These are phyloP conservation scores for Calidris pygmaea DNA, from an alignment of 2,113 vertebrate species.

Conservation along the genomic window DNA sequence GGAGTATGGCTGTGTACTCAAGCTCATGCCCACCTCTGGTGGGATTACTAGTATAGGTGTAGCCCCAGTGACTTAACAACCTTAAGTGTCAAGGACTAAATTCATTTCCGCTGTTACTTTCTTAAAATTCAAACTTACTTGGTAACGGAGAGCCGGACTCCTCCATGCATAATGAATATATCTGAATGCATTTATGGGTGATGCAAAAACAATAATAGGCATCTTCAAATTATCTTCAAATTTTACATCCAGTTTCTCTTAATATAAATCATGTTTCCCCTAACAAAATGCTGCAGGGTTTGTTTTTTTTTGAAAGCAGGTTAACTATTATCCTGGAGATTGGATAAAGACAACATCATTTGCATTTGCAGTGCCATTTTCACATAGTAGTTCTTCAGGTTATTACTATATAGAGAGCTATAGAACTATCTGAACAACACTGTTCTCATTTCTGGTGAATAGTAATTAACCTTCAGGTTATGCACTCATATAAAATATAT, in stretches of 20 bases:
- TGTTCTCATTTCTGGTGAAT: background rate
- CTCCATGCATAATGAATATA: background rate
- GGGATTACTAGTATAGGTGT: background rate
- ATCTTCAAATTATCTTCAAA: background rate
- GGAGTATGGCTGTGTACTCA: background rate
- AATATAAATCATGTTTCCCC: background rate
- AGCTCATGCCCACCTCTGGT: background rate
- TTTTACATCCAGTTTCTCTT: background rate
- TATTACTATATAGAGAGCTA: background rate
- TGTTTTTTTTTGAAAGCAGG: background rate
- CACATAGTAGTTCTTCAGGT: background rate
- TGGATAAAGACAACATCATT: background rate
- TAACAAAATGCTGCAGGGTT: background rate
- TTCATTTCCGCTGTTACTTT: background rate
- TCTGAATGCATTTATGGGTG: background rate
- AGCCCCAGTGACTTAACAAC: background rate
- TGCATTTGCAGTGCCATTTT: background rate
- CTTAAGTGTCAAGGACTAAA: background rate
- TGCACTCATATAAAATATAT: background rate
- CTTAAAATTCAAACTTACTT: background rate
- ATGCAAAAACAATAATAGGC: background rate
- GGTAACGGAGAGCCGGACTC: background rate
- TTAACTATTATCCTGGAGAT: background rate
- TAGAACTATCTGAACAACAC: background rate
- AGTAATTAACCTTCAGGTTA: constrained; percentile 23